Evolutionary conservation across 23 tunicate species (phyloP).

Genomic region (Diplosoma virens): DNA sequence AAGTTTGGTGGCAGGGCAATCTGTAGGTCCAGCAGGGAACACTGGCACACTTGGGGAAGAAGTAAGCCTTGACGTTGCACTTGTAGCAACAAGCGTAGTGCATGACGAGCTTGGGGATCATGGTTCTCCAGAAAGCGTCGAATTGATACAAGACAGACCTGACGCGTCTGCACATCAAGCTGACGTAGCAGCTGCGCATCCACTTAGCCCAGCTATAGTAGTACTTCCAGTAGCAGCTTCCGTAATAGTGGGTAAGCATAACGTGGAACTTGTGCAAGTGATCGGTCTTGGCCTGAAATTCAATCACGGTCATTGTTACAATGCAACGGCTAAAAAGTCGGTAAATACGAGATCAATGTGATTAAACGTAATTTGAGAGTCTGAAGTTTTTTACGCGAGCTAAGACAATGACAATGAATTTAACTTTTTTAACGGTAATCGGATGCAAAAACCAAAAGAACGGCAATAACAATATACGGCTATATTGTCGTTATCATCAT

Average conservation of each 20-base stretch:
- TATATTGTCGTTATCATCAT: too few species aligned
- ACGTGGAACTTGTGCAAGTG: conserved; percentile 38
- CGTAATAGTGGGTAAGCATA: conserved; percentile 24
- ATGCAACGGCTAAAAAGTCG: too few species aligned
- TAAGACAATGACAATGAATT: too few species aligned
- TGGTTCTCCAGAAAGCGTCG: conserved; percentile 31
- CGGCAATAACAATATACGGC: too few species aligned
- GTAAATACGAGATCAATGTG: too few species aligned
- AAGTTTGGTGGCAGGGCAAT: conserved; percentile 16
- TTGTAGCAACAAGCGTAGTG: conserved; percentile 45
- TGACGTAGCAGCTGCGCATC: conserved; percentile 25
- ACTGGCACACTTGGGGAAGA: conserved; percentile 24
- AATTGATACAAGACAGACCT: conserved; percentile 15
- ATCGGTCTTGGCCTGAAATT: conserved; percentile 26
- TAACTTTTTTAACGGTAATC: too few species aligned
- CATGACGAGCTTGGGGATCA: conserved; percentile 28
- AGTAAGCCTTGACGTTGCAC: conserved; percentile 11
- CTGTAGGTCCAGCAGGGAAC: conserved; percentile 25
- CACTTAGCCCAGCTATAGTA: not conserved
- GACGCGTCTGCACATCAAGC: not conserved
- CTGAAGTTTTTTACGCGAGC: too few species aligned
- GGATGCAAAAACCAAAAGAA: too few species aligned
- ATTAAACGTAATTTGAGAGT: too few species aligned
- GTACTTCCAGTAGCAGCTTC: conserved; percentile 29
- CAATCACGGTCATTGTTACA: too few species aligned